These are phyloP conservation scores for Diphyllodes magnificus DNA, from an alignment of 2,113 vertebrate genomes.

Conservation along the genomic window DNA sequence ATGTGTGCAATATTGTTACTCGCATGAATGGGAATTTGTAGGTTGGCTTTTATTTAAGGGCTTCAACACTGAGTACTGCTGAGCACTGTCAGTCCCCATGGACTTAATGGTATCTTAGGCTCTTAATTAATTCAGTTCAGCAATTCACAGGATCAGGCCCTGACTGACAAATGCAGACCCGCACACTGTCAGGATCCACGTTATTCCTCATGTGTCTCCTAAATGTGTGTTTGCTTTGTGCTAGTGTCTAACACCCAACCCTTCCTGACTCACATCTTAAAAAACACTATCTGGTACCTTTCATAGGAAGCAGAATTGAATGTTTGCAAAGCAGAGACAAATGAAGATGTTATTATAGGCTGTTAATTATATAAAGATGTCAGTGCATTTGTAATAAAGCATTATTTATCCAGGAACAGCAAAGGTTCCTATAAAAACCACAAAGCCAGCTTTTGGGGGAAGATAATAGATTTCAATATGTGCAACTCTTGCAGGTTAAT, in stretches of 20 bases:
- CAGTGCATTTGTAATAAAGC: not conserved
- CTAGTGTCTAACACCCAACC: not conserved
- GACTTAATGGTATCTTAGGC: not conserved
- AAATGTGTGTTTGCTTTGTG: not conserved
- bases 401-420: not conserved
- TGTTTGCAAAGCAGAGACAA: not conserved
- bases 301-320: not conserved
- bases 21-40: not conserved
- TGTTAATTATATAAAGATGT: not conserved
- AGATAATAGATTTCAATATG: not conserved
- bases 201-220: not conserved
- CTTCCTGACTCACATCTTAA: not conserved
- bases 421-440: not conserved
- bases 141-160: not conserved
- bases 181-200: accelerated
- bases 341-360: not conserved
- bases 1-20: not conserved
- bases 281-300: not conserved
- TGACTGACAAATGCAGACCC: accelerated
- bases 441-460: not conserved
- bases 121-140: not conserved
- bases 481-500: slow-evolving; percentile 15
- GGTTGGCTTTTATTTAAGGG: not conserved
- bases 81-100: not conserved
- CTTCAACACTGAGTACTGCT: not conserved